phyloP scores from a whole-genome alignment of 2,888 invertebrate genomes.

The Griposia aprilina region DNA sequence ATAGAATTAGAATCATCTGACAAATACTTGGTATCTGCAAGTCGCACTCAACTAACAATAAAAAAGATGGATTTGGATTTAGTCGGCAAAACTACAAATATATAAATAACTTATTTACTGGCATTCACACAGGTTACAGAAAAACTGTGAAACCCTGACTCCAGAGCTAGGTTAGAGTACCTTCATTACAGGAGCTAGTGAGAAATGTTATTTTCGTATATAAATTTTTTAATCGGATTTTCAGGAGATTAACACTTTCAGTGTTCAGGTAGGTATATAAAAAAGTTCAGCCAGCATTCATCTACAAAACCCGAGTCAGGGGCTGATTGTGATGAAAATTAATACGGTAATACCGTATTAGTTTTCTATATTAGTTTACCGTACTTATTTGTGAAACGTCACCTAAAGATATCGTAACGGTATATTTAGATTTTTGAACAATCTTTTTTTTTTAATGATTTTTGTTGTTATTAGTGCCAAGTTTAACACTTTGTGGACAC shows the following conservation, averaged over 20 bases:
- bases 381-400: no score
- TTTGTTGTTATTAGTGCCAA: no score
- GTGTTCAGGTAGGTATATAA: neutral
- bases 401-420: neutral
- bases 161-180: no score
- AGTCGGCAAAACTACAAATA: conserved; percentile 19
- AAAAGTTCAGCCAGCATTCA: no score
- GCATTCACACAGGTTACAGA: neutral
- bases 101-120: neutral
- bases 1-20: conserved; percentile 54
- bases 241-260: neutral
- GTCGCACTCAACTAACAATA: conserved; percentile 53
- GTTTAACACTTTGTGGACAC: neutral
- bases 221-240: neutral
- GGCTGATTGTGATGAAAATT: no score
- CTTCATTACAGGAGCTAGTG: neutral
- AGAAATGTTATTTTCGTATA: neutral
- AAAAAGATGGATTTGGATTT: conserved; percentile 52
- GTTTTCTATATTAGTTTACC: no score
- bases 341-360: no score
- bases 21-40: conserved; percentile 50
- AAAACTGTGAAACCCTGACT: neutral
- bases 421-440: neutral
- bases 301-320: no score
- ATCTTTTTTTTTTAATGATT: neutral